Evolutionary conservation across 2,113 vertebrate genomes (phyloP), one percentile per base, ranked within the genome.

Genomic region (Propithecus coquereli): DNA sequence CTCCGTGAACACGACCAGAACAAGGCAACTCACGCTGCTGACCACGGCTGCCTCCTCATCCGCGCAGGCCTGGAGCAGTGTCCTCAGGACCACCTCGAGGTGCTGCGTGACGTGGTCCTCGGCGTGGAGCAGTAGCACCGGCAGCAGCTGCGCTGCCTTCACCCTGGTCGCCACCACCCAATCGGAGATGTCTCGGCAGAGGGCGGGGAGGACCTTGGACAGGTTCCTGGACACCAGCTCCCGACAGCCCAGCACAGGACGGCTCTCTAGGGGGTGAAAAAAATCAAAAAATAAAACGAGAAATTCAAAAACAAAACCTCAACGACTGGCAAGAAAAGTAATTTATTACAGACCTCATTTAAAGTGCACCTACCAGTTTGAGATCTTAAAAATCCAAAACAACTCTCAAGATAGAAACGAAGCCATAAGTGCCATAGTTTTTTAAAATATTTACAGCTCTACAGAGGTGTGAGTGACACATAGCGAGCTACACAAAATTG

Each of bases 91-190:
- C 0, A 98, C 94, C 90, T 99, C 99, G 97, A 99, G 98, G 97
- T 99, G 99, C 71, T 99, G 99, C 0, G 99, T 99, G 96, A 98
- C 94, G 97, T 99, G 99, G 97, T 99, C 99, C 97, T 99, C 99
- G 0, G 99, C 98, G 0, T 99, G 99, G 1, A 99, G 98, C 95
- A 99, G 47, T 82, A 99, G 98, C 0, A 98, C 98, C 0, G 92
- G 95, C 17, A 99, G 98, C 6, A 99, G 99, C 98, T 99, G 99
- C 0, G 99, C 98, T 0, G 99, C 98, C 98, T 99, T 99, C 93
- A 99, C 91, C 61, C 99, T 98, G 0, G 99, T 99, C 71, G 98
- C 98, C 20, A 95, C 99, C 94, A 99, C 98, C 99, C 99, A 99
- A 98, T 99, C 99, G 0, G 98, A 98, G 4, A 99, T 23, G 86